Conservation (phyloP, 2,888 invertebrate genomes). For the Zeuzera pyrina region DNA sequence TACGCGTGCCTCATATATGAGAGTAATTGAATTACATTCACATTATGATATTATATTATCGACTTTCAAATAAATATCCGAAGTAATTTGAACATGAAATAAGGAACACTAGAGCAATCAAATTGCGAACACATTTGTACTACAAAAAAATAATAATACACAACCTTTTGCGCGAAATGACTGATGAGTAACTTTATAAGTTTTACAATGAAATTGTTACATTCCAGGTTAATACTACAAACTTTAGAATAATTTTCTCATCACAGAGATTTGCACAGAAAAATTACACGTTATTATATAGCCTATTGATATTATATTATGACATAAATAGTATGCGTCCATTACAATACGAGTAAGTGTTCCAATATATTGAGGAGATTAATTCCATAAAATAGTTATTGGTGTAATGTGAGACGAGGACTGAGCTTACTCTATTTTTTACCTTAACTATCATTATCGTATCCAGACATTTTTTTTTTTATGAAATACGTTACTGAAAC, state of each 20-base stretch:
- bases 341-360: constrained; percentile 51
- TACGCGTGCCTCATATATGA: constrained; percentile 41
- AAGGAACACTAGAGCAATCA: constrained; percentile 73
- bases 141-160: constrained; percentile 72
- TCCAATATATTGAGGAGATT: constrained; percentile 56
- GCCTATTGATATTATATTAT: constrained; percentile 63
- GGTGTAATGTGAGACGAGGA: constrained; percentile 63
- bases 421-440: constrained; percentile 51
- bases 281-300: constrained; percentile 49
- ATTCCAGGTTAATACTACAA: constrained; percentile 60
- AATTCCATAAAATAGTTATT: constrained; percentile 40
- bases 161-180: constrained; percentile 73
- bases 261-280: constrained; percentile 70
- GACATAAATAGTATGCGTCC: constrained; percentile 55
- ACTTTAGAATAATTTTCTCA: constrained; percentile 67
- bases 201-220: constrained; percentile 37
- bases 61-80: constrained; percentile 63
- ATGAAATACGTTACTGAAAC: constrained; percentile 59
- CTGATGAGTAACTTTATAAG: constrained; percentile 69
- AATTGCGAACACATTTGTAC: constrained; percentile 74
- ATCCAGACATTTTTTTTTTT: constrained; percentile 51
- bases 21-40: neutral
- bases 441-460: constrained; percentile 47
- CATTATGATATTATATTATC: neutral
- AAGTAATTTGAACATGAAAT: constrained; percentile 58